Conservation (phyloP, 2,797 vertebrate genomes). For the Tarsius wallacei region DNA sequence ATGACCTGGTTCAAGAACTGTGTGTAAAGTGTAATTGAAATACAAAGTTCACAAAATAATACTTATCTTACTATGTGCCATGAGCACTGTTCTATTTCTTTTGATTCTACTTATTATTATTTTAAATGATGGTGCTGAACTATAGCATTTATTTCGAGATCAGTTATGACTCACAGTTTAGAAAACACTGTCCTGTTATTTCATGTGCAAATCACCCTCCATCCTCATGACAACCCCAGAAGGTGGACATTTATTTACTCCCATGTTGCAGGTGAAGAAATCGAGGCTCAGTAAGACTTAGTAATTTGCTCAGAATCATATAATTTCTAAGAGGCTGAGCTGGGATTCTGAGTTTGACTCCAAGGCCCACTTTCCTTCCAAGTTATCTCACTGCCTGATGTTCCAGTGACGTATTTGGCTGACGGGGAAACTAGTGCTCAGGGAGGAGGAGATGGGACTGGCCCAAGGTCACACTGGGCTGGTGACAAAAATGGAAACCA, state of each 20-base stretch:
- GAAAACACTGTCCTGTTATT: not conserved
- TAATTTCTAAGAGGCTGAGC: not conserved
- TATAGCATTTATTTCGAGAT: not conserved
- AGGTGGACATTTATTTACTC: not conserved
- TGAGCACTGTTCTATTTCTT: not conserved
- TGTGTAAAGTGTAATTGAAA: not conserved
- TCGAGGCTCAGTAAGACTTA: not conserved
- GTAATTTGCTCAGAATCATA: not conserved
- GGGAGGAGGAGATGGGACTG: not conserved
- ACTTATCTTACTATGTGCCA: not conserved
- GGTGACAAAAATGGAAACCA: not conserved
- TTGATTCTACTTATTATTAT: not conserved
- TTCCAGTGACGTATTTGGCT: not conserved
- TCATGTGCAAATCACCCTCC: accelerated
- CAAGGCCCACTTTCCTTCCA: not conserved
- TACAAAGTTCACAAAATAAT: not conserved
- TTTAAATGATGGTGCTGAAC: not conserved
- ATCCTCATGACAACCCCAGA: not conserved
- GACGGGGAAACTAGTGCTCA: not conserved
- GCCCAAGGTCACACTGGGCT: not conserved
- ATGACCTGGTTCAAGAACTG: not conserved
- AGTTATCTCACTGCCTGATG: not conserved
- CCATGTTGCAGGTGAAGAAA: not conserved
- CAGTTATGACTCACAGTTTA: not conserved
- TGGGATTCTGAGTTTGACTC: not conserved